Evolutionary conservation across 2,113 vertebrate species (phyloP), one percentile per base, ranked within the genome.

Genomic region (Glaucidium brasilianum): DNA sequence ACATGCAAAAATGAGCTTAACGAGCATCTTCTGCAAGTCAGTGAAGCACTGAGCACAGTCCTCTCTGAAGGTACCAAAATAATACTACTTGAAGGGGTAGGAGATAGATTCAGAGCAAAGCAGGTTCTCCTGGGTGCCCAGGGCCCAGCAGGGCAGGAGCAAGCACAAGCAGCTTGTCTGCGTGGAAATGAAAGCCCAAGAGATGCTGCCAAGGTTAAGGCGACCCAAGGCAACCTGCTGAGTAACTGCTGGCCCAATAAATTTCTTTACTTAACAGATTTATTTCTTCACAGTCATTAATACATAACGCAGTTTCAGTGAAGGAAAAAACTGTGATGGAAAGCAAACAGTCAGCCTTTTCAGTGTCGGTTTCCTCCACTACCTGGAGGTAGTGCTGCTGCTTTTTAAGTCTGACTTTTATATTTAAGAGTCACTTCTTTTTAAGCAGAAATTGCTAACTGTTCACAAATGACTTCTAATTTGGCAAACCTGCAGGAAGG

Each of bases 191-290:
- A 95, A 97, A 71, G 34, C 90, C 47, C 25, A 29, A 19, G 37
- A 86, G 81, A 89, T 34, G 23, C 35, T 72, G 62, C 77, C 88
- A 91, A 92, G 83, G 96, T 87, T 73, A 88, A 78, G 85, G 63
- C 88, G 90, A 78, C 86, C 92, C 56, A 34, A 60, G 49, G 89
- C 6, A 1, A 89, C 35, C 68, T 77, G 47, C 81, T 20, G 78
- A 78, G 47, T 55, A 88, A 95, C 30, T 43, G 53, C 12, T 72
- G 14, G 19, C 41, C 83, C 21, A 52, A 43, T 25, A 63, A 49
- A 91, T 84, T 81, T 79, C 93, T 88, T 77, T 43, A 60, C 56
- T 45, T 23, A 78, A 47, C 60, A 94, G 82, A 90, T 92, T 94
- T 75, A 90, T 83, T 94, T 72, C 68, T 88, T 81, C 75, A 50